Evolutionary conservation across 92 coral and sea anemone species (phyloP), one percentile per base, ranked within the genome.

Genomic region (Palythoa caribaeorum): DNA sequence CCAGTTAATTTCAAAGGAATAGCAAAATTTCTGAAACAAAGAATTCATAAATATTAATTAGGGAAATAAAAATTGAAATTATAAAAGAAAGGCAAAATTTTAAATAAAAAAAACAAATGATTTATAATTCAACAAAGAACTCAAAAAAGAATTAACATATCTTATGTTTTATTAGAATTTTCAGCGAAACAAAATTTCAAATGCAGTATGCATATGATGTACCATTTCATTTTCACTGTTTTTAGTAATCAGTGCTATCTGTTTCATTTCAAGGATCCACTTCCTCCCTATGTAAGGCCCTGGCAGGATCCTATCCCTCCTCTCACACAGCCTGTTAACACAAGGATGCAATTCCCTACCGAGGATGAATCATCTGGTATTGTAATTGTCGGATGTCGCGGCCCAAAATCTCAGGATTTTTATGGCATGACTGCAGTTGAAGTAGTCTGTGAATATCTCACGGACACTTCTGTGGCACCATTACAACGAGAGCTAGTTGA

Each of bases 391-490:
- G 99, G 99, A 55, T 95, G 93, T 79, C 92, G 99, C 37, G 99
- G 98, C 21, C 99, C 99, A 38, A 76, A 88, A 8, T 94, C 98
- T 19, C 90, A 69, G 20, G 95, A 96, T 80, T 90, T 85, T 19
- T 93, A 84, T 85, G 89, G 90, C 10, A 36, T 89, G 52, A 84
- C 94, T 51, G 94, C 99, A 3, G 65, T 96, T 16, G 83, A 92
- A n/a, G 91, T 95, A 55, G 79, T 96, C 3, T 86, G 96, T 73
- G 98, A 96, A 77, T 96, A 96, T 77, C 93, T 96, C 9, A 92
- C 99, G 9, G 99, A 96, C 88, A 93, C 99, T 5, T 88, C 99
- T 44, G 96, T 96, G 59, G 98, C 99, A 1, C 98, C 99, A 10
- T 92, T 96, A 63, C 99, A 96, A 79, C 95, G 93, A 50, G 90